Evolutionary conservation across 2,113 vertebrate species (phyloP).

Genomic region (Chionis minor): DNA sequence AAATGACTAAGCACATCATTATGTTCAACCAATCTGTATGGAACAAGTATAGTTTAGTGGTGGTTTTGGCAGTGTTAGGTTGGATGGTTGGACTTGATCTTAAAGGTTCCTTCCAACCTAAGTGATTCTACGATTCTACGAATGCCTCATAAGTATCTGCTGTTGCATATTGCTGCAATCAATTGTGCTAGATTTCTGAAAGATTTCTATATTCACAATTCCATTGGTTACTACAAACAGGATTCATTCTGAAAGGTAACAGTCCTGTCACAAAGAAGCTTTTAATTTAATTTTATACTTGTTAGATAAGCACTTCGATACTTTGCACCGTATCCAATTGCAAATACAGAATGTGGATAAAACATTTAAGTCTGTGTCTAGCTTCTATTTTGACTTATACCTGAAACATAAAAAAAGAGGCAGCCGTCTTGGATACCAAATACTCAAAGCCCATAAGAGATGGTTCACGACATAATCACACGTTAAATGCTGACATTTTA

Average conservation of each 20-base stretch:
- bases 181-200: not conserved
- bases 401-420: not conserved
- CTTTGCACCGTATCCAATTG: not conserved
- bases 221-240: not conserved
- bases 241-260: not conserved
- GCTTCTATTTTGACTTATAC: not conserved
- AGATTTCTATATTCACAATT: not conserved
- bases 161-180: not conserved
- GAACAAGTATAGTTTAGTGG: not conserved
- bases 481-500: not conserved
- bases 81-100: too few species aligned
- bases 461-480: not conserved
- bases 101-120: too few species aligned
- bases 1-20: not conserved
- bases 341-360: not conserved
- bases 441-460: not conserved
- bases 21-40: not conserved
- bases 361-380: not conserved
- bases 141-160: not conserved
- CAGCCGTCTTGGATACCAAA: not conserved
- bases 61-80: too few species aligned
- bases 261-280: not conserved
- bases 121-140: too few species aligned
- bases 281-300: not conserved
- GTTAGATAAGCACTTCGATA: not conserved